Percentiles rank a stretch among this genome's conserved stretches.
Conservation (phyloP, 2,113 vertebrate species). For the Petrocephalus zakoni region DNA sequence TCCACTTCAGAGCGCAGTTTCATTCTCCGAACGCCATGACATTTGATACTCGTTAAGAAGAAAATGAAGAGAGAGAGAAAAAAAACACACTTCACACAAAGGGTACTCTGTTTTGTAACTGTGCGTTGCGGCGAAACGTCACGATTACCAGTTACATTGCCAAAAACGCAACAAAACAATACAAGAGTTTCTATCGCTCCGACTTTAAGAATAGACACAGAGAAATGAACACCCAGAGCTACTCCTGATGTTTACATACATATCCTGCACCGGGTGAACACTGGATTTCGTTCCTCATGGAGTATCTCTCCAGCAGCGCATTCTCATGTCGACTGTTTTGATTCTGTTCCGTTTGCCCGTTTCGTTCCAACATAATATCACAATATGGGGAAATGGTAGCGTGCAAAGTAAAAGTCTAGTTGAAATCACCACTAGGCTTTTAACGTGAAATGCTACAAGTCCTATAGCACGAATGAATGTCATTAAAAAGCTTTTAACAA, state of each 20-base stretch:
- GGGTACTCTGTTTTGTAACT: conserved; percentile 57
- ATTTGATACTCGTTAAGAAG: conserved; percentile 52
- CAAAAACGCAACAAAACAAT: conserved; percentile 50
- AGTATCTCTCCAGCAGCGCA: conserved; percentile 37
- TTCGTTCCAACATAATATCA: conserved; percentile 28
- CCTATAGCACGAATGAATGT: conserved; percentile 62
- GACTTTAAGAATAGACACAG: conserved; percentile 28
- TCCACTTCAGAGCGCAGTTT: conserved; percentile 54
- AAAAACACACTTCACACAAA: conserved; percentile 49
- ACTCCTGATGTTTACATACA: conserved; percentile 67
- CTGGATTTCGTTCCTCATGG: conserved; percentile 54
- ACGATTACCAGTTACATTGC: conserved; percentile 55
- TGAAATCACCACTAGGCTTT: conserved; percentile 23
- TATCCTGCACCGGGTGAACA: conserved; percentile 55
- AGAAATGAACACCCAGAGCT: conserved; percentile 26
- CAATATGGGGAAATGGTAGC: conserved; percentile 31
- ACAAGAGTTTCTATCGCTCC: conserved; percentile 32
- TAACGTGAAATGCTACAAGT: conserved; percentile 30
- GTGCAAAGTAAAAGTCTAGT: conserved; percentile 22
- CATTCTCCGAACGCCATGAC: conserved; percentile 46
- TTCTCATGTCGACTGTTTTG: conserved; percentile 29
- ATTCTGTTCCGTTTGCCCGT: conserved; percentile 21
- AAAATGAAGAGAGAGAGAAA: conserved; percentile 2
- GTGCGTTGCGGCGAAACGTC: conserved; percentile 50
- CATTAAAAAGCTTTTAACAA: conserved; percentile 39